Evolutionary conservation across 1,140 invertebrate species (phyloP), one percentile per base, ranked within the genome.

Genomic region (Drosophila simulans): DNA sequence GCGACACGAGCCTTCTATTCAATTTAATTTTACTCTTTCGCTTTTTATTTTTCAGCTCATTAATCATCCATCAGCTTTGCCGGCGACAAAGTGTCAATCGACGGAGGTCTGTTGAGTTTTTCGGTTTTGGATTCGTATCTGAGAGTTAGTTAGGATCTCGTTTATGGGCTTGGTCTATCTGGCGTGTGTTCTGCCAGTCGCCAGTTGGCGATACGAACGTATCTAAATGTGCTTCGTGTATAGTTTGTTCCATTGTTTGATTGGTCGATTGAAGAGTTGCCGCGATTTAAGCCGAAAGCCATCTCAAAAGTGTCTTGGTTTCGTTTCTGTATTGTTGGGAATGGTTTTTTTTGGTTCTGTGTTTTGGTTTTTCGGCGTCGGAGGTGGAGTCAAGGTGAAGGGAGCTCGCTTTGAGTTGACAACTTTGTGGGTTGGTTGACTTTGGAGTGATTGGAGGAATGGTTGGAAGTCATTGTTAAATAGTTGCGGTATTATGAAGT

Each of bases 21-120:
- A n/a, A 27, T 27, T 57, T 62, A 53, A 17, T 20, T 60, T 59
- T 25, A 27, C n/a, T 5, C 20, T 53, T 60, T 59, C 63, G 52
- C 12, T 60, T 71, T 46, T 79, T 31, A 12, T 51, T 51, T 34
- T 71, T 52, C 46, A 60, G 71, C 76, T 88, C 84, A 88, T 88
- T 89, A 89, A 88, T 88, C 84, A 88, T 88, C 84, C 49, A 88
- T 84, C 83, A 63, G 79, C 57, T 77, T 64, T 72, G 57, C 37
- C 69, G 80, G 84, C 72, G 85, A 88, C 80, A 88, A 84, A 71
- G 80, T 88, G 77, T 77, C 84, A 82, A 59, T 71, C 59, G 52
- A 22, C 52, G 54, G 43, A 40, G 48, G 52, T 77, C 62, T 55
- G 62, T 60, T 31, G 31, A 31, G 27, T 31, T 31, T 31, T 31